phyloP scores from a whole-genome alignment of 2,113 vertebrate species.

The Tringa solitaria region DNA sequence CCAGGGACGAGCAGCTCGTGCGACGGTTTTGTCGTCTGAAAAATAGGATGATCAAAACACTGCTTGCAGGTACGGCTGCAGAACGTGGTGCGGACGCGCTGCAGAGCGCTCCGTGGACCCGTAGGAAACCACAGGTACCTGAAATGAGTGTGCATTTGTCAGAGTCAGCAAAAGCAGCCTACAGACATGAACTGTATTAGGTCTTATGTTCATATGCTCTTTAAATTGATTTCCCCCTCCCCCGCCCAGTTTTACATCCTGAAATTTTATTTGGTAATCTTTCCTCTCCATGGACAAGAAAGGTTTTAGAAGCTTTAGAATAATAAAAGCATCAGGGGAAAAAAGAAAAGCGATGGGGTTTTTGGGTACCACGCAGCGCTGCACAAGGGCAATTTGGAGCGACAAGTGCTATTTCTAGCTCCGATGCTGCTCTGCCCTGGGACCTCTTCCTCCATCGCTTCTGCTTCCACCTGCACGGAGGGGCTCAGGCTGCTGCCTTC shows the following conservation, averaged over 20 bases:
- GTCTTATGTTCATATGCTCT: neutral
- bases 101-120: neutral
- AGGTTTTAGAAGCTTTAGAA: neutral
- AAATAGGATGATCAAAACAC: neutral
- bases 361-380: neutral
- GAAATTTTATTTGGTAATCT: neutral
- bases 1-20: neutral
- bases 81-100: fast-evolving
- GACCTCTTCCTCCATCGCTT: neutral
- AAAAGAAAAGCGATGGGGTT: neutral
- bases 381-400: neutral
- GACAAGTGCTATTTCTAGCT: neutral
- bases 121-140: neutral
- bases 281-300: neutral
- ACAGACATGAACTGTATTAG: neutral
- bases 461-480: neutral
- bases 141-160: neutral
- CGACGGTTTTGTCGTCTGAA: neutral
- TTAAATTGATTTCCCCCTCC: neutral
- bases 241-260: neutral
- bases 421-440: neutral
- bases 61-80: neutral
- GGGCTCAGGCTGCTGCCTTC: neutral
- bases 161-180: neutral
- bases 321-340: neutral